Percentiles rank a stretch among this genome's conserved stretches.
phyloP scores from a whole-genome alignment of 37 sponge, comb jelly and placozoan genomes.

The Axinella damicornis region DNA sequence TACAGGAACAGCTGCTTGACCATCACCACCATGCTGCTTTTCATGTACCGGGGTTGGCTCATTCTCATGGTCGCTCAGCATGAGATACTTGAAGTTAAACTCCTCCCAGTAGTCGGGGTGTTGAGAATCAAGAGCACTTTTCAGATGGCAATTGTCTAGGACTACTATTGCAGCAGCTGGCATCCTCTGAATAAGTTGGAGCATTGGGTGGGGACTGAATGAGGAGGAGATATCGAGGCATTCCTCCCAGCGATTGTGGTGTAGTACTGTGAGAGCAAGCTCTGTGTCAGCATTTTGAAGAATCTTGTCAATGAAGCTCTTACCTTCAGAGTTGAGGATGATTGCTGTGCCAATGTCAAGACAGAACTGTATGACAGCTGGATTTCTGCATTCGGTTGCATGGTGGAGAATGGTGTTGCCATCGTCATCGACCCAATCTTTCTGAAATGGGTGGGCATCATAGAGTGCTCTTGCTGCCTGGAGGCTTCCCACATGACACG shows the following conservation, averaged over 20 bases:
- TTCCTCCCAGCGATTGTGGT: constrained; percentile 77
- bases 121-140: constrained; percentile 11
- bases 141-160: constrained; percentile 54
- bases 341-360: constrained; percentile 71
- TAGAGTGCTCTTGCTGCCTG: constrained; percentile 50
- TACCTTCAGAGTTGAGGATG: constrained; percentile 61
- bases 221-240: constrained; percentile 68
- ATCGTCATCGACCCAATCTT: constrained; percentile 41
- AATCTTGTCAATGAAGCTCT: constrained; percentile 84
- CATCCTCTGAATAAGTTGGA: constrained; percentile 61
- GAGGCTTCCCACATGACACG: constrained; percentile 58
- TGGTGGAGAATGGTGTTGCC: constrained; percentile 84
- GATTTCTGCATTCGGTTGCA: constrained; percentile 58
- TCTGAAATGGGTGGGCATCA: constrained; percentile 65
- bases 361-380: constrained; percentile 39
- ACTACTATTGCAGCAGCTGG: constrained; percentile 72
- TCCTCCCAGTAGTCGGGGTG: constrained; percentile 72
- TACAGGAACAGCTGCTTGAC: background rate
- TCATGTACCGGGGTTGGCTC: background rate
- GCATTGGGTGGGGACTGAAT: constrained; percentile 52
- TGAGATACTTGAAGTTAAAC: constrained; percentile 85
- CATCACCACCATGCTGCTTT: background rate
- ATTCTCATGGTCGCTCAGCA: constrained; percentile 26
- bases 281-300: constrained; percentile 39
- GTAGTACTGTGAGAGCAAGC: constrained; percentile 33